phyloP scores from a whole-genome alignment of 2,888 invertebrate species.

The Netelia melanura region DNA sequence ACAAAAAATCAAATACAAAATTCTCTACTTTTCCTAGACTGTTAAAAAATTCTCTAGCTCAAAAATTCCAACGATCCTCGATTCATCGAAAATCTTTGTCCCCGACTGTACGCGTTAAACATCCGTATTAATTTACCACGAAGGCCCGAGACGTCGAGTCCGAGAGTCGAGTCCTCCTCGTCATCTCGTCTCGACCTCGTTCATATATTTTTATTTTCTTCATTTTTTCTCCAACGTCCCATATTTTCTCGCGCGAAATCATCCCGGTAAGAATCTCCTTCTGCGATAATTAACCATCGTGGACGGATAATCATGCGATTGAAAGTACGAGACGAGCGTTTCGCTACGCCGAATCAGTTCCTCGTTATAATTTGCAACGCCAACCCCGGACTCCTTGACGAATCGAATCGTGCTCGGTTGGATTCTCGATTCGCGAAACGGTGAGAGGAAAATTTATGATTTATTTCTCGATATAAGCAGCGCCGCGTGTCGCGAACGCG shows the following conservation, averaged over 20 bases:
- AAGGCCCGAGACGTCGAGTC: slow-evolving; percentile 15
- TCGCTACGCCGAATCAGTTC: slow-evolving; percentile 20
- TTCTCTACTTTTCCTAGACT: too few relatives aligned
- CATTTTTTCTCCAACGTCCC: neutral
- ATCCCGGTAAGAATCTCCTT: neutral
- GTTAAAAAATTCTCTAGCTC: too few relatives aligned
- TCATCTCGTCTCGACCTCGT: neutral
- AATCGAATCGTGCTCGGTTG: slow-evolving; percentile 9
- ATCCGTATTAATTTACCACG: slow-evolving; percentile 50
- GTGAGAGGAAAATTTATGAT: slow-evolving; percentile 20
- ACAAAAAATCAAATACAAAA: too few relatives aligned
- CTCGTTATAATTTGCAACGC: slow-evolving; percentile 40
- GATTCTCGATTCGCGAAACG: neutral
- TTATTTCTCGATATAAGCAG: neutral
- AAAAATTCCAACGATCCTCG: too few relatives aligned
- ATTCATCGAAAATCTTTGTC: neutral
- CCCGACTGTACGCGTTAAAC: slow-evolving; percentile 64
- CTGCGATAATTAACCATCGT: slow-evolving; percentile 18
- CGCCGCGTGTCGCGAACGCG: neutral
- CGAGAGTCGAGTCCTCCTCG: slow-evolving; percentile 4
- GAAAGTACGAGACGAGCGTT: neutral
- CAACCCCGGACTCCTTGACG: neutral
- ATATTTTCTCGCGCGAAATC: slow-evolving; percentile 2
- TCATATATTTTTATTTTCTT: neutral
- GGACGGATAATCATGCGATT: slow-evolving; percentile 10